These are phyloP conservation scores for Thecocarcelia acutangulata DNA, from an alignment of 2,888 invertebrate species.

Conservation along the genomic window DNA sequence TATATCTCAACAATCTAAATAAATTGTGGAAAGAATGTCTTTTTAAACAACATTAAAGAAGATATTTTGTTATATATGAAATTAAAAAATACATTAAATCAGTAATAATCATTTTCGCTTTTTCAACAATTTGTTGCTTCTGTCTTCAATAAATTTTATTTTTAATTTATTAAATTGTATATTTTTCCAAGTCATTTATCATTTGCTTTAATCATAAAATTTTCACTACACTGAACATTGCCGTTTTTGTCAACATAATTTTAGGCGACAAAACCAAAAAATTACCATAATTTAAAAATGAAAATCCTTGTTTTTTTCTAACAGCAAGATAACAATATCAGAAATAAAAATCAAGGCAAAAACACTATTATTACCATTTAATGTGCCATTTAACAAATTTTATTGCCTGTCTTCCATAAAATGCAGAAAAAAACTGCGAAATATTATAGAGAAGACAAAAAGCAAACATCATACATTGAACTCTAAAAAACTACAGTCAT, in stretches of 20 bases:
- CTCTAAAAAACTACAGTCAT: slow-evolving; percentile 3
- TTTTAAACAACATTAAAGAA: no score
- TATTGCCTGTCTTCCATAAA: slow-evolving; percentile 17
- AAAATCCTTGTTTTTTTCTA: slow-evolving; percentile 11
- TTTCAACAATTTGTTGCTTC: background rate
- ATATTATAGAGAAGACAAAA: slow-evolving; percentile 20
- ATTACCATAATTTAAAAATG: slow-evolving; percentile 52
- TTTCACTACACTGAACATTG: slow-evolving; percentile 19
- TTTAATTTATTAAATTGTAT: background rate
- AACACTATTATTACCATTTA: slow-evolving; percentile 1
- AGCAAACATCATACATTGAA: slow-evolving; percentile 1
- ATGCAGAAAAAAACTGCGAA: slow-evolving; percentile 15
- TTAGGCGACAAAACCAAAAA: slow-evolving; percentile 25
- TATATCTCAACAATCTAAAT: no score
- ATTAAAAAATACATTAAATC: no score
- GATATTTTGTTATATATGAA: no score
- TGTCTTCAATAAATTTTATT: background rate
- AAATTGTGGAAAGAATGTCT: no score
- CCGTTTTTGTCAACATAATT: slow-evolving; percentile 6
- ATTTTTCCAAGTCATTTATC: slow-evolving; percentile 49
- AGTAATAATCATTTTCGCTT: no score
- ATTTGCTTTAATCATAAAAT: slow-evolving; percentile 33
- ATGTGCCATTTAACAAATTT: slow-evolving; percentile 48
- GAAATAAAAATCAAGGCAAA: slow-evolving; percentile 27
- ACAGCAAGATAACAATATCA: background rate